Evolutionary conservation across 1,140 invertebrate species (phyloP).

Genomic region (Drosophila novamexicana): DNA sequence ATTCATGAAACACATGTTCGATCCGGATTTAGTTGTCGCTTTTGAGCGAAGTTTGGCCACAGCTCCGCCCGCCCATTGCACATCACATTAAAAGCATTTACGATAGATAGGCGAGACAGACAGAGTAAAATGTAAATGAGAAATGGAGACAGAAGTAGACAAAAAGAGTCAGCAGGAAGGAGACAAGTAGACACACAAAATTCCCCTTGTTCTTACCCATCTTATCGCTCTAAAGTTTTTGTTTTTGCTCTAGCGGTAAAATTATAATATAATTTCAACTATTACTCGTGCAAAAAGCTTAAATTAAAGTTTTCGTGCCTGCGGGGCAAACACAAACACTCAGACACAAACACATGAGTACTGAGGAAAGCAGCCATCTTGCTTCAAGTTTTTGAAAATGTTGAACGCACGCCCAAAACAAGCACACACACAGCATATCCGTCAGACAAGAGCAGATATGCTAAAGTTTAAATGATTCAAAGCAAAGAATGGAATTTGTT

Average conservation of each 20-base stretch:
- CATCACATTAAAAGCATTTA: constrained; percentile 71
- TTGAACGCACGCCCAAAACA: constrained; percentile 56
- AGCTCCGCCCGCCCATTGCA: constrained; percentile 51
- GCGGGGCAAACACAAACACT: constrained; percentile 46
- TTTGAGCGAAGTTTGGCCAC: constrained; percentile 52
- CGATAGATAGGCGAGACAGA: constrained; percentile 36
- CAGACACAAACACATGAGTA: constrained; percentile 14
- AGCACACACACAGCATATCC: constrained; percentile 38
- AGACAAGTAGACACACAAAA: constrained; percentile 13
- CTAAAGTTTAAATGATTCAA: constrained; percentile 1
- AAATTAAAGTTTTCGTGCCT: constrained; percentile 78
- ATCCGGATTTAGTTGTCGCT: constrained; percentile 65
- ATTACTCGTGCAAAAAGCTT: constrained; percentile 72
- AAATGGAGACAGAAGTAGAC: constrained; percentile 11
- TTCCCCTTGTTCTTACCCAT: constrained; percentile 22
- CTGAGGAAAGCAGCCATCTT: constrained; percentile 57
- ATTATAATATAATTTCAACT: constrained; percentile 78
- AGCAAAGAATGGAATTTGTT: constrained; percentile 1
- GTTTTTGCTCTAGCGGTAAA: constrained; percentile 58
- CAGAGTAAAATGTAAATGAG: constrained; percentile 25
- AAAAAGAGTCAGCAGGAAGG: not conserved
- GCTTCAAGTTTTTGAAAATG: constrained; percentile 71
- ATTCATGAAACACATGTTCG: constrained; percentile 67
- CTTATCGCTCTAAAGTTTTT: constrained; percentile 71
- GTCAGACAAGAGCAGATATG: constrained; percentile 13